phyloP scores from a whole-genome alignment of 2,888 invertebrate species.

The Agrochola litura region DNA sequence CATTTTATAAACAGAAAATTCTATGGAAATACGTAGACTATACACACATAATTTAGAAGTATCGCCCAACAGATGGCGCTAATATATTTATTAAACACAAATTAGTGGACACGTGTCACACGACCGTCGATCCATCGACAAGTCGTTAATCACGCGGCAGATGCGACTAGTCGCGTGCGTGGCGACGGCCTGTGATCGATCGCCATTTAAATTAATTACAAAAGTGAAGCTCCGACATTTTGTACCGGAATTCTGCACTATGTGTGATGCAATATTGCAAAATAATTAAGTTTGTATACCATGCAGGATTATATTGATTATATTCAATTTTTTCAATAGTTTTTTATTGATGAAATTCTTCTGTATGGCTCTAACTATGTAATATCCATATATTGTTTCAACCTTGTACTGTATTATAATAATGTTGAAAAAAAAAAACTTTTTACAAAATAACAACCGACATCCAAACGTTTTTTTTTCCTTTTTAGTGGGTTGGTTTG shows the following conservation, averaged over 20 bases:
- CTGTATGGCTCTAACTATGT: too few relatives aligned
- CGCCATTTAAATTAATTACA: conserved; percentile 58
- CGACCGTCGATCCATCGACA: conserved; percentile 37
- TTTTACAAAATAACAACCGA: too few relatives aligned
- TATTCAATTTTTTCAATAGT: not conserved
- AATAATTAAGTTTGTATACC: conserved; percentile 38
- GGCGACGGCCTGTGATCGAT: conserved; percentile 51
- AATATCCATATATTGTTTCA: too few relatives aligned
- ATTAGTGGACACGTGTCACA: conserved; percentile 40
- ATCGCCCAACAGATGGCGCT: conserved; percentile 50
- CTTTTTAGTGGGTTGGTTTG: too few relatives aligned
- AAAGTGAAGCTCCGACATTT: conserved; percentile 6
- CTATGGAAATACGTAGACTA: not conserved
- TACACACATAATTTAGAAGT: conserved; percentile 3
- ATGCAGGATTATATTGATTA: not conserved
- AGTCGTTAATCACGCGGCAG: conserved; percentile 63
- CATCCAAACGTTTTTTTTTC: too few relatives aligned
- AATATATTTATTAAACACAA: conserved; percentile 26
- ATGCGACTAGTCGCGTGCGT: conserved; percentile 55
- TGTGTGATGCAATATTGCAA: conserved; percentile 30
- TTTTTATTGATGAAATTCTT: not conserved
- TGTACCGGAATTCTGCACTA: conserved; percentile 4
- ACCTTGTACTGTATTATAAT: too few relatives aligned
- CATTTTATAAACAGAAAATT: not conserved
- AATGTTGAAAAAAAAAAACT: too few relatives aligned